Evolutionary conservation across 2,113 vertebrate genomes (phyloP).

Genomic region (Podarcis muralis): DNA sequence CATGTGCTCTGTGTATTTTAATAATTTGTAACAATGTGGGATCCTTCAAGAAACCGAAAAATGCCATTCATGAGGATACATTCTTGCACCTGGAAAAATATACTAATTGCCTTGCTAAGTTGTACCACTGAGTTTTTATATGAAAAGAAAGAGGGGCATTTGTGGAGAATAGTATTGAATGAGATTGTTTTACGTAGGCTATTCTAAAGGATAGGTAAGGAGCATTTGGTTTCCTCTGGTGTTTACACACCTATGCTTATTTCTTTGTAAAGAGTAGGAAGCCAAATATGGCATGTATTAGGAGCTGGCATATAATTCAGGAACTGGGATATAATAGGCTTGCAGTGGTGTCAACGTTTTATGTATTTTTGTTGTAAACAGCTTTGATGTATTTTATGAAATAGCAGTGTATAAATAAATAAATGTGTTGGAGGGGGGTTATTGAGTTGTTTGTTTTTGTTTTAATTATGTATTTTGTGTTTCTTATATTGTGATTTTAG

Average conservation of each 20-base stretch:
- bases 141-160: conserved; percentile 33
- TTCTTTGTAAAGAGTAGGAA: conserved; percentile 51
- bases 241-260: conserved; percentile 39
- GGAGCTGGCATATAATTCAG: conserved; percentile 42
- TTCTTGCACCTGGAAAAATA: conserved; percentile 40
- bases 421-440: no score
- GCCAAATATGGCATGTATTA: conserved; percentile 45
- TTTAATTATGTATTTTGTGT: no score
- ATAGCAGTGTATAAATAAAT: no score
- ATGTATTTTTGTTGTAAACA: no score
- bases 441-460: no score
- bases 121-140: conserved; percentile 34
- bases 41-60: background rate
- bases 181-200: background rate
- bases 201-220: conserved; percentile 43
- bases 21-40: background rate
- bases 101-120: conserved; percentile 29
- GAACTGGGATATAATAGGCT: background rate
- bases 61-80: background rate
- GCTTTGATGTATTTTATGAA: no score
- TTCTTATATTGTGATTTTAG: no score
- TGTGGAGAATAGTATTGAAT: conserved; percentile 36
- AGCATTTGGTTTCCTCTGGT: conserved; percentile 49
- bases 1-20: background rate
- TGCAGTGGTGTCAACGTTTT: conserved; percentile 5